phyloP scores from a whole-genome alignment of 2,888 invertebrate genomes.

The Tanypteryx hageni region DNA sequence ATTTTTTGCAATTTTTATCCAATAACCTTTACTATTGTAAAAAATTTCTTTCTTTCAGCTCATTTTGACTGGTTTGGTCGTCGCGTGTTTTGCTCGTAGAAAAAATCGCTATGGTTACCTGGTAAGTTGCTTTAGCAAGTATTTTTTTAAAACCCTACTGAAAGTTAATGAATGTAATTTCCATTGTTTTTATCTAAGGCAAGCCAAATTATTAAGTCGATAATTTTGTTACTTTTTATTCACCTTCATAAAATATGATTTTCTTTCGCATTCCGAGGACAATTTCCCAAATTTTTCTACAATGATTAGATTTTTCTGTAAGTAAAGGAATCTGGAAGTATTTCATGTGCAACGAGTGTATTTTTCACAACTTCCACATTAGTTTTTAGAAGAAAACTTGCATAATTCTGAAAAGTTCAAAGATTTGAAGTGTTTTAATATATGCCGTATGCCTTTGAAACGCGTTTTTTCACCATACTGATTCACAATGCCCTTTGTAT shows the following conservation, averaged over 20 bases:
- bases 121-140: constrained; percentile 82
- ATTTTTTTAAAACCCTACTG: too few relatives aligned
- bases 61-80: constrained; percentile 90
- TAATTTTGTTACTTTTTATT: neutral
- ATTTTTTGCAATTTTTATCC: too few relatives aligned
- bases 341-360: too few relatives aligned
- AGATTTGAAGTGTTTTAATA: neutral
- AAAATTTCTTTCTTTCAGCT: constrained; percentile 79
- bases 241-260: too few relatives aligned
- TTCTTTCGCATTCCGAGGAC: too few relatives aligned
- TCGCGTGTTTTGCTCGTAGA: constrained; percentile 89
- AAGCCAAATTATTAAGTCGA: neutral
- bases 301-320: too few relatives aligned
- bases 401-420: neutral
- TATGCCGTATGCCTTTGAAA: neutral
- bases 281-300: too few relatives aligned
- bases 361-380: neutral
- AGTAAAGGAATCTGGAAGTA: too few relatives aligned
- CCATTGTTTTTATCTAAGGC: neutral
- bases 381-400: constrained; percentile 22
- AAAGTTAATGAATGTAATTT: neutral
- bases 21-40: too few relatives aligned
- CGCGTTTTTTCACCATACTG: neutral
- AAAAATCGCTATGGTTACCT: constrained; percentile 92
- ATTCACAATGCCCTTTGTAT: neutral